phyloP scores from a whole-genome alignment of 2,888 invertebrate genomes.

The Zootermopsis nevadensis region DNA sequence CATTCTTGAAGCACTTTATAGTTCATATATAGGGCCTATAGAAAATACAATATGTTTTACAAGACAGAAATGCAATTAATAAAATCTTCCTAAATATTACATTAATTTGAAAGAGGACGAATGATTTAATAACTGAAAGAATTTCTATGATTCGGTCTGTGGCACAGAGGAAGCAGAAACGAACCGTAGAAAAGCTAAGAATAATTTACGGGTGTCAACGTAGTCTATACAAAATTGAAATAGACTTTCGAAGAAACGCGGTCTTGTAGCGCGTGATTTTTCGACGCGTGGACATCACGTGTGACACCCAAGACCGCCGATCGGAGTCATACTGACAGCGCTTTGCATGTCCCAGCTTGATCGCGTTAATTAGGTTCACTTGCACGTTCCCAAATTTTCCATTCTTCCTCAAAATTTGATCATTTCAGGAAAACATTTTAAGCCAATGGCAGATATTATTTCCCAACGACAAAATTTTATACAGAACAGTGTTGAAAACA shows the following conservation, averaged over 20 bases:
- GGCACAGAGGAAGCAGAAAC: not conserved
- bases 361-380: constrained; percentile 2
- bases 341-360: not conserved
- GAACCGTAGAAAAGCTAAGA: not conserved
- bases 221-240: not conserved
- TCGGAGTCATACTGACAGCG: not conserved
- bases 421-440: not conserved
- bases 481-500: not conserved
- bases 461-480: not conserved
- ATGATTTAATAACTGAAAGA: no score
- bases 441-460: not conserved
- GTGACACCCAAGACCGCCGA: not conserved
- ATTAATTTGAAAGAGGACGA: no score
- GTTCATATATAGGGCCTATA: no score
- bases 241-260: not conserved
- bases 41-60: no score
- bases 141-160: no score
- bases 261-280: not conserved
- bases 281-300: not conserved
- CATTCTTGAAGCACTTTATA: no score
- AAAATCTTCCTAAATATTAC: no score
- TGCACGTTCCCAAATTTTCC: not conserved
- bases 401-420: not conserved
- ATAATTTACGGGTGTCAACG: not conserved
- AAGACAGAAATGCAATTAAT: no score